Percentiles rank a stretch among this genome's conserved stretches.
Conservation (phyloP, 2,888 invertebrate species). For the Troides oblongomaculatus region DNA sequence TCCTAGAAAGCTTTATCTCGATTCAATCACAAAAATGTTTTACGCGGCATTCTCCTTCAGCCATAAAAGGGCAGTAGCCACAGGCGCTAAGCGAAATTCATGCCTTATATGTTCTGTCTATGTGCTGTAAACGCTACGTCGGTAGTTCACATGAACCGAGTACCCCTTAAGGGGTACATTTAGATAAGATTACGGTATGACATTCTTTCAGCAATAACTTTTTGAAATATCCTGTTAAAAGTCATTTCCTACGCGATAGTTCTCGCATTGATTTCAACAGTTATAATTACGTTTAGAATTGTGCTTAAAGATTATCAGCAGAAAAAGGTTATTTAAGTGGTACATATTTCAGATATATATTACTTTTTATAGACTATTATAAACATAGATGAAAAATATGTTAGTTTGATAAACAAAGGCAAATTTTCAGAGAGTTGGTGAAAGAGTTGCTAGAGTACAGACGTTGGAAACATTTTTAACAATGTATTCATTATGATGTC, state of each 20-base stretch:
- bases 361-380: too few relatives aligned
- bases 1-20: slow-evolving; percentile 32
- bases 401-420: too few relatives aligned
- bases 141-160: slow-evolving; percentile 28
- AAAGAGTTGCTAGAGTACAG: too few relatives aligned
- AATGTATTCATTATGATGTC: too few relatives aligned
- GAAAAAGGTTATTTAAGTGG: neutral
- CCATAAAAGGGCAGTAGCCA: slow-evolving; percentile 30
- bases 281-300: neutral
- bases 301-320: neutral
- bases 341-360: too few relatives aligned
- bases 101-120: slow-evolving; percentile 36
- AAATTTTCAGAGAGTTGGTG: too few relatives aligned
- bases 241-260: slow-evolving; percentile 4
- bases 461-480: too few relatives aligned
- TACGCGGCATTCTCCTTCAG: slow-evolving; percentile 32
- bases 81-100: slow-evolving; percentile 32
- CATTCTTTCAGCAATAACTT: slow-evolving; percentile 16
- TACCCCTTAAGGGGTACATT: slow-evolving; percentile 30
- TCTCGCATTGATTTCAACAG: neutral
- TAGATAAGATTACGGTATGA: slow-evolving; percentile 26
- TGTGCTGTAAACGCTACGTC: slow-evolving; percentile 36
- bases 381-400: too few relatives aligned
- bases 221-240: neutral
- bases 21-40: slow-evolving; percentile 39